Conservation (phyloP, 2,113 vertebrate genomes). For the Megaptera novaeangliae region DNA sequence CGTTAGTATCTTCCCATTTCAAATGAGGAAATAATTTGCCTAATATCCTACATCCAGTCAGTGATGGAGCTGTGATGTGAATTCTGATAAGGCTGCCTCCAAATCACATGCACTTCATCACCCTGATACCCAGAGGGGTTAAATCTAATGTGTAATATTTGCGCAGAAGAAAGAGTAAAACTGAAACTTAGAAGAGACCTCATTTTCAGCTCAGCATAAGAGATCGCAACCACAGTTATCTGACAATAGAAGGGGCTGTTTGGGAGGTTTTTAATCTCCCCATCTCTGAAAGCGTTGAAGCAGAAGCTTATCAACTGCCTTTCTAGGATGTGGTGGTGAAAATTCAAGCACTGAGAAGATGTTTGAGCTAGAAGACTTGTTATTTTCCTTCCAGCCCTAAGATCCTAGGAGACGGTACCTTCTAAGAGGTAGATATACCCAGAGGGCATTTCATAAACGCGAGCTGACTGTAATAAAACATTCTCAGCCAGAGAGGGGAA, state of each 20-base stretch:
- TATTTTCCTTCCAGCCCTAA: background rate
- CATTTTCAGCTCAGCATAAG: background rate
- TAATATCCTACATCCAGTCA: background rate
- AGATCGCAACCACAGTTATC: background rate
- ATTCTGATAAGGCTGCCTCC: background rate
- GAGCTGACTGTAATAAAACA: background rate
- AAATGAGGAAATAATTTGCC: background rate
- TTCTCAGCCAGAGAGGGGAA: background rate
- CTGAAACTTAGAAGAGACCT: background rate
- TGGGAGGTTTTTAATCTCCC: background rate
- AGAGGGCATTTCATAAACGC: constrained; percentile 21
- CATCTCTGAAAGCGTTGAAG: background rate
- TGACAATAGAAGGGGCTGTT: background rate
- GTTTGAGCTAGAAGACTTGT: background rate
- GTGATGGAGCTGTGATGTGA: background rate
- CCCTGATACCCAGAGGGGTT: background rate
- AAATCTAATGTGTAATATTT: background rate
- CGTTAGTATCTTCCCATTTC: background rate
- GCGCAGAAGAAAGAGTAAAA: background rate
- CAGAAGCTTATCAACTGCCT: background rate
- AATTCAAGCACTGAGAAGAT: background rate
- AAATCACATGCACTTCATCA: fast-evolving
- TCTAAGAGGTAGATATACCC: background rate
- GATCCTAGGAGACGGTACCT: background rate
- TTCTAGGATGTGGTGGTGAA: background rate